phyloP scores from a whole-genome alignment of 2,888 invertebrate species.

The Stenurella melanura region DNA sequence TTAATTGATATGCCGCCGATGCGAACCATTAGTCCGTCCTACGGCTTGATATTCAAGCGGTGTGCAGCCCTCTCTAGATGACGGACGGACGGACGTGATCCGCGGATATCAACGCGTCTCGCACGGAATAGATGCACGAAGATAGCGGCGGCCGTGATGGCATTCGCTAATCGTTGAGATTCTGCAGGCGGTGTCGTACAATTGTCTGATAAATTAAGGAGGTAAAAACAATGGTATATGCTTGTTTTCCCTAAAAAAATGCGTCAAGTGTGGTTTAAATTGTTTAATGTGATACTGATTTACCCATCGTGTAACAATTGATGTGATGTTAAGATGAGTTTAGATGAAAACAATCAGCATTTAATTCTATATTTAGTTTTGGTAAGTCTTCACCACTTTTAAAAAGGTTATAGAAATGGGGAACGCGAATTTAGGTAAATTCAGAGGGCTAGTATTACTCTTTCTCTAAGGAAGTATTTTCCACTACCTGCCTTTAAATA shows the following conservation, averaged over 20 bases:
- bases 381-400: too few species aligned
- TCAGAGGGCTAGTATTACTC: too few species aligned
- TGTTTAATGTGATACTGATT: neutral
- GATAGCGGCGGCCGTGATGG: slow-evolving; percentile 54
- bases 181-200: slow-evolving; percentile 42
- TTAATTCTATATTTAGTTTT: too few species aligned
- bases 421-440: too few species aligned
- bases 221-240: neutral
- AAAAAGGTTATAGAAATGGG: too few species aligned
- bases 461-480: too few species aligned
- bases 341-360: too few species aligned
- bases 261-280: neutral
- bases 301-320: neutral
- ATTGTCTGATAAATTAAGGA: slow-evolving; percentile 45
- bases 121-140: slow-evolving; percentile 49
- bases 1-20: slow-evolving; percentile 56
- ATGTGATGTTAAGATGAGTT: too few species aligned
- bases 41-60: slow-evolving; percentile 44
- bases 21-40: slow-evolving; percentile 51
- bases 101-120: slow-evolving; percentile 42
- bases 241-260: neutral
- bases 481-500: too few species aligned
- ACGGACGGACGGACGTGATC: slow-evolving; percentile 46
- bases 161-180: slow-evolving; percentile 55
- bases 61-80: slow-evolving; percentile 46